Percentiles rank a stretch among this genome's conserved stretches.
Conservation (phyloP, 2,797 vertebrate species). For the Cossypha heuglini region DNA sequence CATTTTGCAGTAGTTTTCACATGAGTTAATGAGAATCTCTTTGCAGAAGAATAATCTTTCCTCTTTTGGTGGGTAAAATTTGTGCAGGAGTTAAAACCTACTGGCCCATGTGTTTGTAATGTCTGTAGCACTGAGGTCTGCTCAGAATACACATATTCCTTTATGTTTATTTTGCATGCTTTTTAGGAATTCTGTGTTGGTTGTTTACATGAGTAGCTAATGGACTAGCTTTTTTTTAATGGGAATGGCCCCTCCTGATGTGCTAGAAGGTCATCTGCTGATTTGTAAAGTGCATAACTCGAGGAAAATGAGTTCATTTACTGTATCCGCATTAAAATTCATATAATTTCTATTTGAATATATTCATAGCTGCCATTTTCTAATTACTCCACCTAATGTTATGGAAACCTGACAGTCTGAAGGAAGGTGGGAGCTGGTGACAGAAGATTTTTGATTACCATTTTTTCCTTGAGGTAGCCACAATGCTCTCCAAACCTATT, state of each 20-base stretch:
- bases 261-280: neutral
- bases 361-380: neutral
- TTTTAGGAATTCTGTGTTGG: neutral
- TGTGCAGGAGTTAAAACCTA: rapidly evolving
- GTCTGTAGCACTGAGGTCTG: neutral
- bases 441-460: neutral
- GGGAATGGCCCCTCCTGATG: neutral
- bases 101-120: neutral
- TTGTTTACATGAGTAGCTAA: neutral
- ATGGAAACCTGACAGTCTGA: neutral
- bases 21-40: slow-evolving; percentile 1
- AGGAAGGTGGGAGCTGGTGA: neutral
- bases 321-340: neutral
- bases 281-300: neutral
- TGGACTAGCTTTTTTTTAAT: neutral
- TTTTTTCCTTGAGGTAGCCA: neutral
- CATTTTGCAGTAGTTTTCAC: slow-evolving; percentile 66
- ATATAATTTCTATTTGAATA: neutral
- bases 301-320: neutral
- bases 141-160: neutral
- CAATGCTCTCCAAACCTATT: neutral
- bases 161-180: neutral
- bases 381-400: rapidly evolving
- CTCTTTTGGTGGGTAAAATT: neutral
- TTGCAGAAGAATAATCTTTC: neutral